Conservation (phyloP, 2,113 vertebrate genomes). For the Bujurquina vittata region DNA sequence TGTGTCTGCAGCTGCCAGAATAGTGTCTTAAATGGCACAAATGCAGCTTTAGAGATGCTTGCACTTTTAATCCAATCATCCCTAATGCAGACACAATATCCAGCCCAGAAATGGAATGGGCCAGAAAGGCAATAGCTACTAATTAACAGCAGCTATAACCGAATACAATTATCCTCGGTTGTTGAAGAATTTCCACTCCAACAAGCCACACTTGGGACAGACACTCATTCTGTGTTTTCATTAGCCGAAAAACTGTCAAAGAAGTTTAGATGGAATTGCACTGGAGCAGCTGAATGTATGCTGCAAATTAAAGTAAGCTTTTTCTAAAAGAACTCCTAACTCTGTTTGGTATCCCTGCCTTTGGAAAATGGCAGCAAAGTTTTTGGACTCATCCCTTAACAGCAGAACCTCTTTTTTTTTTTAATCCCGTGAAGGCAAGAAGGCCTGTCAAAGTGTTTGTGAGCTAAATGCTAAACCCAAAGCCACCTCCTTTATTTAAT, state of each 20-base stretch:
- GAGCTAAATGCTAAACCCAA: slow-evolving; percentile 1
- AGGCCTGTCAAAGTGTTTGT: background rate
- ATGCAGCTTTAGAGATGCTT: slow-evolving; percentile 5
- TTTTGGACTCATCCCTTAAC: background rate
- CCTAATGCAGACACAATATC: background rate
- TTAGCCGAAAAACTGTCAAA: slow-evolving; percentile 12
- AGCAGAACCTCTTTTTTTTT: background rate
- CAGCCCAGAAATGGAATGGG: slow-evolving; percentile 19
- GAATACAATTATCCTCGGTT: slow-evolving; percentile 34
- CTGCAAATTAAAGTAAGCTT: background rate
- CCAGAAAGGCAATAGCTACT: slow-evolving; percentile 17
- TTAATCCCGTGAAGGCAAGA: background rate
- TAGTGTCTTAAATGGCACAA: slow-evolving; percentile 27
- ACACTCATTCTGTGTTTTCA: background rate
- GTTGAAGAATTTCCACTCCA: background rate
- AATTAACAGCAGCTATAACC: slow-evolving; percentile 31
- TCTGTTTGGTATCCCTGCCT: background rate
- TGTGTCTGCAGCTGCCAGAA: background rate
- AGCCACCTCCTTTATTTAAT: background rate
- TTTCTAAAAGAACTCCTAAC: background rate
- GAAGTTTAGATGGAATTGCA: slow-evolving; percentile 12
- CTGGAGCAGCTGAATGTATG: background rate
- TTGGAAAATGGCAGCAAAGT: background rate
- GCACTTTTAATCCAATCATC: slow-evolving; percentile 25
- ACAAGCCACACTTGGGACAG: slow-evolving; percentile 1